These are phyloP conservation scores for Bolinopsis microptera DNA, from an alignment of 37 sponge, comb jelly and placozoan species.

Conservation along the genomic window DNA sequence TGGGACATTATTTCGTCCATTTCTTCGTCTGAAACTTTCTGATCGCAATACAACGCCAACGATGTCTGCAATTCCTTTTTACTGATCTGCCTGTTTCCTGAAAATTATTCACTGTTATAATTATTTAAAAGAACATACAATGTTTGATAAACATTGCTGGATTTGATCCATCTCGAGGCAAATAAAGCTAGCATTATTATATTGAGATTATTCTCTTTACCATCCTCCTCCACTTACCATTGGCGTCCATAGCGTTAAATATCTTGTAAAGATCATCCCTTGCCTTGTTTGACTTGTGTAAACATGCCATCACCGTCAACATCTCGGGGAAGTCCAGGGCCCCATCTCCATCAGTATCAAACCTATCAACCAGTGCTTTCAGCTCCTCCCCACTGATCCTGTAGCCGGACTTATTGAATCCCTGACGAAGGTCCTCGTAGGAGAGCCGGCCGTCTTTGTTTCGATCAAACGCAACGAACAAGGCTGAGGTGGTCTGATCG, in stretches of 20 bases:
- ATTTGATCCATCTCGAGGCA: no score
- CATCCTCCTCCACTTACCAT: constrained; percentile 11
- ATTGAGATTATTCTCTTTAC: not conserved
- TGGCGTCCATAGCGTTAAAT: not conserved
- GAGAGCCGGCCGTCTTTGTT: not conserved
- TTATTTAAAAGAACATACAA: not conserved
- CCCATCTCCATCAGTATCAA: constrained; percentile 15
- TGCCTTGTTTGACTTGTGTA: not conserved
- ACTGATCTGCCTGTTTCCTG: constrained; percentile 11
- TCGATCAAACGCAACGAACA: not conserved
- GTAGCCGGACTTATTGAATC: not conserved
- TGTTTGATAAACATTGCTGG: not conserved
- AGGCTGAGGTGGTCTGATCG: not conserved
- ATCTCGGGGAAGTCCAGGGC: not conserved
- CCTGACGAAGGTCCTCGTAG: not conserved
- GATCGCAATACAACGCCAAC: not conserved
- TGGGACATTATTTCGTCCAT: constrained; percentile 5
- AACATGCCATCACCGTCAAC: not conserved
- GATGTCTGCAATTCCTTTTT: not conserved
- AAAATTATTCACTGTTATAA: not conserved
- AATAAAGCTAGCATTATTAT: no score
- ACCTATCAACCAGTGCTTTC: not conserved
- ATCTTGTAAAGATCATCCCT: not conserved
- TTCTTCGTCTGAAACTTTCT: not conserved
- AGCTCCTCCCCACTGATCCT: not conserved